Base-by-base conservation (phyloP, 2,797 vertebrate genomes). In the Neostethus bicornis region DNA sequence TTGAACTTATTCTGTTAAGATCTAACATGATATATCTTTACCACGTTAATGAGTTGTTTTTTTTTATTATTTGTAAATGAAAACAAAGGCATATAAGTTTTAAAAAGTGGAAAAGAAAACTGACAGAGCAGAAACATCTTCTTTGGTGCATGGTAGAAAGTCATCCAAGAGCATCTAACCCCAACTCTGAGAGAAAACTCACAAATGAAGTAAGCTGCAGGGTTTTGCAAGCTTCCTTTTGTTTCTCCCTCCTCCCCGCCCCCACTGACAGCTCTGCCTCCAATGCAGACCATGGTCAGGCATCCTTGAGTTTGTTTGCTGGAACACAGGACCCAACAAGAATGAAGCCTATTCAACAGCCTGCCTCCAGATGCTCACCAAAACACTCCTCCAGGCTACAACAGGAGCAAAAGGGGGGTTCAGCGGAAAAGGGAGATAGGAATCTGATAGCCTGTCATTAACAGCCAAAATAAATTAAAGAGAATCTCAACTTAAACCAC, bases 381-480 rank as follows among this genome's bases (percentile, higher is more conserved):
- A 75, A 82, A 87, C 73, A 80, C 75, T 88, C 87, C 92, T 91
- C 64, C 83, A 80, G 91, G 91, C 90, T 87, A 91, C 60, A 48
- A 67, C 73, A 44, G 71, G 75, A 83, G 84, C 74, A 81, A 68
- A 58, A 67, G 68, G 77, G 81, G 80, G 78, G 70, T 62, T 70
- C 65, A 83, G 85, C 91, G 89, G 86, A 91, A 90, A 87, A 44
- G 83, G 84, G 75, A 91, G 90, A 92, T 87, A 87, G 90, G 81
- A 91, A 93, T 90, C 90, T 83, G 89, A 92, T 92, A 91, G 87
- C 87, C 89, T 88, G 76, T 90, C 86, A 92, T 92, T 92, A 92
- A 84, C 88, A 86, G 84, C 58, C 83, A 63, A 91, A 92, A 93
- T 91, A 91, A 91, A 92, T 87, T 80, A 69, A 87, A 73, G 74